Percentiles rank a stretch among this genome's conserved stretches.
Conservation (phyloP, 35 echinoderm and acorn worm genomes). For the Eucidaris tribuloides region DNA sequence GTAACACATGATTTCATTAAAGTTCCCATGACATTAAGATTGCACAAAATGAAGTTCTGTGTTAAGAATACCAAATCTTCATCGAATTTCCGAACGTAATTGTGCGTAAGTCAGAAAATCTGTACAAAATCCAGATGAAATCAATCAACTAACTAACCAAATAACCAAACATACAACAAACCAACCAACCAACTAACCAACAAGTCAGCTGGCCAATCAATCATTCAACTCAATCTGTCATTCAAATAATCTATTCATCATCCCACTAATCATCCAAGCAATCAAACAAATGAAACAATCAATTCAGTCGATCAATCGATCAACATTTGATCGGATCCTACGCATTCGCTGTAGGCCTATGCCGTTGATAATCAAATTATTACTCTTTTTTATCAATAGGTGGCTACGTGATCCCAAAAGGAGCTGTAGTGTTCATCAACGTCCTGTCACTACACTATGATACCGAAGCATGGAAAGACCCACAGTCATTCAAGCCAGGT, state of each 20-base stretch:
- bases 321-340: no score
- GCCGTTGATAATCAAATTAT: not conserved
- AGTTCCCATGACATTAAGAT: not conserved
- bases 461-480: constrained; percentile 45
- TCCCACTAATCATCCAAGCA: not conserved
- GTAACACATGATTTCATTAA: not conserved
- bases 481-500: constrained; percentile 56
- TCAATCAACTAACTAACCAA: not conserved
- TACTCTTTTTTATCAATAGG: constrained; percentile 36
- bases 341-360: no score
- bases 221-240: not conserved
- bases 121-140: not conserved
- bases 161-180: not conserved
- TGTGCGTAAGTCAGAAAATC: no score
- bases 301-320: not conserved
- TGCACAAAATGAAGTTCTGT: not conserved
- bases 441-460: constrained; percentile 44
- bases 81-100: no score
- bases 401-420: constrained; percentile 71
- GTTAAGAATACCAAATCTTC: not conserved
- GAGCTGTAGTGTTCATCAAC: constrained; percentile 45
- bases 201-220: no score
- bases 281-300: not conserved
- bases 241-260: not conserved
- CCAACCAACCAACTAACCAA: not conserved